Conservation (phyloP, 1,140 invertebrate species). For the Heliconius hermathena region DNA sequence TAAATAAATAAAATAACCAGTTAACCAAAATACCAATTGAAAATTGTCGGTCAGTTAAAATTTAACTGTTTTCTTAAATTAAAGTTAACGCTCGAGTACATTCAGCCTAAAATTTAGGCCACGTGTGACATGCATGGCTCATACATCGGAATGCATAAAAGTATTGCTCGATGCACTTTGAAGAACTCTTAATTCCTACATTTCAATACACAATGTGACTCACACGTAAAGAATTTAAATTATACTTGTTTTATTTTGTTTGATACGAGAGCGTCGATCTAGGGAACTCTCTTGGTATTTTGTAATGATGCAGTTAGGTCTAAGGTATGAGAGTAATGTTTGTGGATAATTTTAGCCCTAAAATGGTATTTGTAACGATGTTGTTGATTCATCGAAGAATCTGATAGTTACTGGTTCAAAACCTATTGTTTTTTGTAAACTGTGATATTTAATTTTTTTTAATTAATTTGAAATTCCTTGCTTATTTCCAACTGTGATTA, state of each 20-base stretch:
- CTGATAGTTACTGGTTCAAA: no score
- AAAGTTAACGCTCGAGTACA: not conserved
- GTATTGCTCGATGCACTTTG: conserved; percentile 41
- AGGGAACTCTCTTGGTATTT: conserved; percentile 16
- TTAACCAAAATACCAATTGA: not conserved
- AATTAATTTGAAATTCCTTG: no score
- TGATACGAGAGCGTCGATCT: not conserved
- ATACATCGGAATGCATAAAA: conserved; percentile 57
- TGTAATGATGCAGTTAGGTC: conserved; percentile 6
- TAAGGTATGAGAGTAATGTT: not conserved
- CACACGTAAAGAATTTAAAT: conserved; percentile 27
- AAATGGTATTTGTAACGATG: not conserved
- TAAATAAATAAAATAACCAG: not conserved
- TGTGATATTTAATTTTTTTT: no score
- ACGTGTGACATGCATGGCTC: conserved; percentile 44
- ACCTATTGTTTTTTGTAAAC: no score
- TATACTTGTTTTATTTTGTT: conserved; percentile 23
- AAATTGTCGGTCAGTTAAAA: not conserved
- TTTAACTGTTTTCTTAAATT: not conserved
- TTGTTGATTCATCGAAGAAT: not conserved
- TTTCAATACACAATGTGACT: conserved; percentile 27
- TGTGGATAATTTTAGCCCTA: not conserved
- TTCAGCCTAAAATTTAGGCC: conserved; percentile 19
- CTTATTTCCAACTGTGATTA: no score
- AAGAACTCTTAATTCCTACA: conserved; percentile 33